Percentiles rank a stretch among this genome's conserved stretches.
phyloP scores from a whole-genome alignment of 2,888 invertebrate genomes.

The Xiphydria camelus region DNA sequence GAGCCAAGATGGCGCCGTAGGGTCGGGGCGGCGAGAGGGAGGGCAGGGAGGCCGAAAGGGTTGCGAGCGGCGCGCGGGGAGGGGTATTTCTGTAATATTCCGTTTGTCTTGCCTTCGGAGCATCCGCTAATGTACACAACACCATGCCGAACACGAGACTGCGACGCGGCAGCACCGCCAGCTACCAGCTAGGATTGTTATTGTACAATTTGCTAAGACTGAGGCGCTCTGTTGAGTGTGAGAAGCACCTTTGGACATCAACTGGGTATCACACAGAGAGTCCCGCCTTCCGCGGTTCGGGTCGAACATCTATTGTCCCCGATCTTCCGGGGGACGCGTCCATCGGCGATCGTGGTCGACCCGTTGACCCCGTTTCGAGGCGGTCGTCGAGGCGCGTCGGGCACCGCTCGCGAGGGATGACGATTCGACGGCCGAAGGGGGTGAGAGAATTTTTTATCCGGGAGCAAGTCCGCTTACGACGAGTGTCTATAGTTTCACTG shows the following conservation, averaged over 20 bases:
- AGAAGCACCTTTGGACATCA: conserved; percentile 58
- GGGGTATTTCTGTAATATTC: conserved; percentile 58
- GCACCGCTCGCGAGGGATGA: neutral
- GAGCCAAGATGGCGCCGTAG: conserved; percentile 44
- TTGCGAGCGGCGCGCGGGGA: conserved; percentile 19
- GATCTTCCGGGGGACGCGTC: neutral
- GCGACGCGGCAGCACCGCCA: conserved; percentile 12
- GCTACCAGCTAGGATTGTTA: conserved; percentile 54
- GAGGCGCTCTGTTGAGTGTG: conserved; percentile 44
- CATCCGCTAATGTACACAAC: conserved; percentile 58
- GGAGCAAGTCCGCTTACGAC: neutral
- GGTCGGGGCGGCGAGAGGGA: conserved; percentile 16
- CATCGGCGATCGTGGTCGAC: neutral
- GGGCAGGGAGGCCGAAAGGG: conserved; percentile 4
- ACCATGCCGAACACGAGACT: conserved; percentile 35
- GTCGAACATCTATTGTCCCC: conserved; percentile 52
- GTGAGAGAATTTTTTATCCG: neutral
- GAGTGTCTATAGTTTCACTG: conserved; percentile 50
- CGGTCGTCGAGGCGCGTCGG: conserved; percentile 10
- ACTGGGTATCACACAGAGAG: conserved; percentile 48
- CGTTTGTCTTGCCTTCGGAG: conserved; percentile 58
- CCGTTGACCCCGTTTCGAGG: neutral
- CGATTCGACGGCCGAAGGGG: no score
- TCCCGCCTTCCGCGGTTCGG: conserved; percentile 28
- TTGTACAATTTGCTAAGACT: conserved; percentile 58